A percentile compares a stretch with the other conserved stretches of the same genome.
phyloP scores from a whole-genome alignment of 2,797 vertebrate species.

The Parotocinclus haroldoi region DNA sequence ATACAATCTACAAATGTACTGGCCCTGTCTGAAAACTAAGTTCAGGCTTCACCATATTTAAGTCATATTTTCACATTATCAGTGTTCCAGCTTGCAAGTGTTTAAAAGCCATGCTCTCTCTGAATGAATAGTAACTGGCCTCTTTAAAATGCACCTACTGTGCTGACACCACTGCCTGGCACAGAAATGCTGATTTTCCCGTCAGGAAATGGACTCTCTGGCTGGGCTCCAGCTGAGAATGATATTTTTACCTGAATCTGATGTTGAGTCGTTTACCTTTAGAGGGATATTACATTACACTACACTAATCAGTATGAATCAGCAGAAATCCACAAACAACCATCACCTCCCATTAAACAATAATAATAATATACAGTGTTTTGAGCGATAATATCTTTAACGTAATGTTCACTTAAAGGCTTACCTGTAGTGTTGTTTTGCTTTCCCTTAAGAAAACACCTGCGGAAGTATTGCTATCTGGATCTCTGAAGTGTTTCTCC shows the following conservation, averaged over 20 bases:
- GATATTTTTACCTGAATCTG: conserved; percentile 36
- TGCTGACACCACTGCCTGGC: conserved; percentile 2
- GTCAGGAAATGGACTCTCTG: conserved; percentile 39
- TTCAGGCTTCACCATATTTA: background rate
- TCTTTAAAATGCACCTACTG: conserved; percentile 29
- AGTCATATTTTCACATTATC: conserved; percentile 2
- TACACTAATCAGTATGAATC: conserved; percentile 3
- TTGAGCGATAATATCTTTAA: background rate
- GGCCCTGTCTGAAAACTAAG: conserved; percentile 1
- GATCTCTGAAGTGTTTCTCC: too few relatives aligned
- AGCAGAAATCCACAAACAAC: background rate
- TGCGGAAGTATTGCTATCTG: too few relatives aligned
- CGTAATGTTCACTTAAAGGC: background rate
- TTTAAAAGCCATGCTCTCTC: conserved; percentile 6
- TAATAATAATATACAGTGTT: background rate
- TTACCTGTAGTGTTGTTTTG: background rate
- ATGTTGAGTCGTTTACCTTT: conserved; percentile 6
- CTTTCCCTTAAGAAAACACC: background rate
- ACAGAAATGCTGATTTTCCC: conserved; percentile 34
- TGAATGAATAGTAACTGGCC: conserved; percentile 16
- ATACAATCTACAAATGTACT: too few relatives aligned
- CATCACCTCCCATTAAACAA: background rate
- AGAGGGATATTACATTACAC: conserved; percentile 36
- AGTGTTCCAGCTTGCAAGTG: background rate
- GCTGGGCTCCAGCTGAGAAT: conserved; percentile 18